Percentiles rank a stretch among this genome's conserved stretches.
Evolutionary conservation across 2,113 vertebrate species (phyloP).

Genomic region (Erinaceus europaeus): DNA sequence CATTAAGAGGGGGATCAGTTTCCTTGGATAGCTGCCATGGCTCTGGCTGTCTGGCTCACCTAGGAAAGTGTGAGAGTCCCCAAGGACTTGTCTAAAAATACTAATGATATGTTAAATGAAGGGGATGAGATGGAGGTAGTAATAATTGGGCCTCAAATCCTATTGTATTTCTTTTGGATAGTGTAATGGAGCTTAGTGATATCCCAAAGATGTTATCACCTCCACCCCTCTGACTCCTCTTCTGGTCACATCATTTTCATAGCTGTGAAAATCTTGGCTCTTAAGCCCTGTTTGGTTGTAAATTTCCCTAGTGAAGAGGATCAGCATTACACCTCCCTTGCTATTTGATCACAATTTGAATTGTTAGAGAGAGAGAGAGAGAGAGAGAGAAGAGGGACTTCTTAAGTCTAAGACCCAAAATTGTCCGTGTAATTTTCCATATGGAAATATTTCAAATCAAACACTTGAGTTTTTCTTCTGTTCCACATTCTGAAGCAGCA

Average conservation of each 20-base stretch:
- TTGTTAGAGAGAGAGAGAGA: too few relatives aligned
- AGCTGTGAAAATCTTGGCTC: slow-evolving; percentile 22
- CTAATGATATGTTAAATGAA: slow-evolving; percentile 77
- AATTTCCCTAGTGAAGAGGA: slow-evolving; percentile 27
- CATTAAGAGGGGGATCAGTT: slow-evolving; percentile 61
- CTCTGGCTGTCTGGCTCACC: slow-evolving; percentile 72
- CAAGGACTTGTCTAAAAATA: slow-evolving; percentile 72
- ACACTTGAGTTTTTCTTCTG: neutral
- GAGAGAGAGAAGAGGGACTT: neutral
- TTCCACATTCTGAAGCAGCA: neutral
- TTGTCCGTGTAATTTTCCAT: neutral
- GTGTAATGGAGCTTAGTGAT: slow-evolving; percentile 77
- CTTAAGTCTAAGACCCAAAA: slow-evolving; percentile 49
- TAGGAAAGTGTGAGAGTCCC: slow-evolving; percentile 48
- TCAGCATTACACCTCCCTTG: neutral
- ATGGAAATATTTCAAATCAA: neutral
- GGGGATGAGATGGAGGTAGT: slow-evolving; percentile 73
- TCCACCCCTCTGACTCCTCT: neutral
- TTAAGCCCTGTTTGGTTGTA: slow-evolving; percentile 32
- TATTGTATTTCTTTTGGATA: slow-evolving; percentile 81
- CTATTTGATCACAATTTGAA: neutral
- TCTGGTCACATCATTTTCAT: slow-evolving; percentile 26
- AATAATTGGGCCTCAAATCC: slow-evolving; percentile 71
- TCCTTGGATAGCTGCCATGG: slow-evolving; percentile 60
- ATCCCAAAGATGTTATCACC: slow-evolving; percentile 75